Conservation (phyloP, 2,113 vertebrate genomes). For the Nesogale talazaci region DNA sequence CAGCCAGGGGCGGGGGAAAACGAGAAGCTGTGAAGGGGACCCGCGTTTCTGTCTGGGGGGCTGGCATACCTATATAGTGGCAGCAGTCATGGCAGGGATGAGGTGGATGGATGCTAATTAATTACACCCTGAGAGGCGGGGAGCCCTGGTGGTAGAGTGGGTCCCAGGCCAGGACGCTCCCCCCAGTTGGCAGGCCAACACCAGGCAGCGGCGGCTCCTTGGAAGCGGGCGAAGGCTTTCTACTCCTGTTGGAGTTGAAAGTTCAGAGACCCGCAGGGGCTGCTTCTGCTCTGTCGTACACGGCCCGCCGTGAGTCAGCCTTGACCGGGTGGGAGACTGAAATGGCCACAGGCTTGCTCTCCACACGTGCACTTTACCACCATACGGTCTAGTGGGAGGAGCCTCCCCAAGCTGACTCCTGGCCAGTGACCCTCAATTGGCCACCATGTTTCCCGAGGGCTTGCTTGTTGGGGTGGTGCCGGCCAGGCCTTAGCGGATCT, state of each 20-base stretch:
- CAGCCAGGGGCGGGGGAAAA: neutral
- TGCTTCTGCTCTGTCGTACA: too few species aligned
- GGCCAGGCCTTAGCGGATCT: neutral
- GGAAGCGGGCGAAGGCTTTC: too few species aligned
- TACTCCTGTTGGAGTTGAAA: too few species aligned
- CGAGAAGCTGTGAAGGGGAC: neutral
- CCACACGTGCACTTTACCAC: neutral
- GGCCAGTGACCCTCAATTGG: neutral
- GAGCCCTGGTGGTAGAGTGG: too few species aligned
- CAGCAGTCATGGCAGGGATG: too few species aligned
- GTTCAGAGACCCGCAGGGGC: too few species aligned
- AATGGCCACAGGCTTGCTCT: neutral
- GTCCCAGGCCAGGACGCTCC: too few species aligned
- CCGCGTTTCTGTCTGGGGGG: neutral
- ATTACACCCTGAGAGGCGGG: neutral
- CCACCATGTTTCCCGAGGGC: too few species aligned
- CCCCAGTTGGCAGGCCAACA: too few species aligned
- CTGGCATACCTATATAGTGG: neutral
- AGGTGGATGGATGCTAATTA: neutral
- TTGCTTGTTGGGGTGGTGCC: too few species aligned
- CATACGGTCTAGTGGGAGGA: neutral
- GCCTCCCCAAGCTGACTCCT: neutral
- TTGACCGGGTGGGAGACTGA: neutral
- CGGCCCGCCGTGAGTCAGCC: too few species aligned
- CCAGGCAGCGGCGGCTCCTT: too few species aligned